These are phyloP conservation scores for Heliothis subflexa DNA, from an alignment of 1,140 invertebrate species.

Conservation along the genomic window DNA sequence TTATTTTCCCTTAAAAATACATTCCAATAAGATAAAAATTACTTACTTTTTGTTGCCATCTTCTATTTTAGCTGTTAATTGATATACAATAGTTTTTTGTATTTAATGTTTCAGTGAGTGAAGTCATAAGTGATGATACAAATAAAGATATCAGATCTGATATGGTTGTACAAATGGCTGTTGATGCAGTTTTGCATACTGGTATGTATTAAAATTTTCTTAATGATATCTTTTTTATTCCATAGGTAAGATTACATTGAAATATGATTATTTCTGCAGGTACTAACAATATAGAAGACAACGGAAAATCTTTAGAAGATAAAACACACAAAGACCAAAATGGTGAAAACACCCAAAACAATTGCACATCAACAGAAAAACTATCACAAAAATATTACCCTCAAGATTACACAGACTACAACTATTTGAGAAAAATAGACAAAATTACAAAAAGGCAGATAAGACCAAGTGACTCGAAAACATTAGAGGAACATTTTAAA, in stretches of 20 bases:
- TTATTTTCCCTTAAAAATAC: not conserved
- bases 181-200: not conserved
- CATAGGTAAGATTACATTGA: not conserved
- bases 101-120: too few relatives aligned
- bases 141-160: too few relatives aligned
- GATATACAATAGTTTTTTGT: too few relatives aligned
- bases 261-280: not conserved
- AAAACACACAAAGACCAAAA: not conserved
- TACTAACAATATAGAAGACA: not conserved
- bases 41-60: too few relatives aligned
- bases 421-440: conserved; percentile 53
- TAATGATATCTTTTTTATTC: not conserved
- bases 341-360: not conserved
- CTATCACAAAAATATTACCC: not conserved
- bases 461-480: conserved; percentile 52
- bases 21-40: not conserved
- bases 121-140: too few relatives aligned
- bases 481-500: conserved; percentile 59
- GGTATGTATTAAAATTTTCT: not conserved
- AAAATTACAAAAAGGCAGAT: conserved; percentile 59
- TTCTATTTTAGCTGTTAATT: too few relatives aligned
- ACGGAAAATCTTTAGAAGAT: not conserved
- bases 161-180: too few relatives aligned
- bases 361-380: not conserved
- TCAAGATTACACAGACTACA: not conserved